phyloP scores from a whole-genome alignment of 1,140 invertebrate species.

The Eulimnadia texana region DNA sequence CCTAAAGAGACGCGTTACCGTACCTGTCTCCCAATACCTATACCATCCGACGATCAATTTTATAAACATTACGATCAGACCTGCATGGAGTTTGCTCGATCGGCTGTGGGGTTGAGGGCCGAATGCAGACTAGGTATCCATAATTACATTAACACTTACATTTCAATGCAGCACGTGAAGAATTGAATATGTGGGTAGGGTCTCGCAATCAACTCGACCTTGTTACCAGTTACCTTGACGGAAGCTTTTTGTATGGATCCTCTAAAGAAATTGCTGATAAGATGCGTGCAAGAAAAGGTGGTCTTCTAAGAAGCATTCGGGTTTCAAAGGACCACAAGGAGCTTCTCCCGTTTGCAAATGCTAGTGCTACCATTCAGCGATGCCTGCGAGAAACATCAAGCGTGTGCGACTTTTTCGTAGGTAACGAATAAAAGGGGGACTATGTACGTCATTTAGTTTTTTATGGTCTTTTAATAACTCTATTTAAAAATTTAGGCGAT shows the following conservation, averaged over 20 bases:
- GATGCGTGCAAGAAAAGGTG: constrained; percentile 34
- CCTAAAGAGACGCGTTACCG: constrained; percentile 15
- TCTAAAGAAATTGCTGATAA: constrained; percentile 29
- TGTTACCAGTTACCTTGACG: constrained; percentile 38
- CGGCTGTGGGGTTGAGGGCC: constrained; percentile 31
- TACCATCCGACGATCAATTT: constrained; percentile 20
- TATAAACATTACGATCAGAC: constrained; percentile 25
- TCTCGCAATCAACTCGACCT: constrained; percentile 33
- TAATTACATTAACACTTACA: too few species aligned
- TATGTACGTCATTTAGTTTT: too few species aligned
- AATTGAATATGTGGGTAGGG: too few species aligned
- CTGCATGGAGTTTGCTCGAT: constrained; percentile 37
- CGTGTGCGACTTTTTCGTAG: constrained; percentile 37
- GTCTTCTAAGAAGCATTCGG: constrained; percentile 30
- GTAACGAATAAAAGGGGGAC: too few species aligned
- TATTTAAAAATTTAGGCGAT: too few species aligned
- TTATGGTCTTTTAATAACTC: too few species aligned
- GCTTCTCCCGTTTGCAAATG: too few species aligned
- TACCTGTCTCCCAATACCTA: constrained; percentile 22
- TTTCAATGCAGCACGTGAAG: too few species aligned
- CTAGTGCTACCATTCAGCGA: too few species aligned
- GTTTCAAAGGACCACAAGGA: constrained; percentile 33
- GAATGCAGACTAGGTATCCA: constrained; percentile 36
- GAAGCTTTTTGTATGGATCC: constrained; percentile 38
- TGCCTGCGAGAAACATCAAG: constrained; percentile 33